Evolutionary conservation across 2,888 invertebrate species (phyloP), one percentile per base, ranked within the genome.

Genomic region (Aspidiotus destructor): DNA sequence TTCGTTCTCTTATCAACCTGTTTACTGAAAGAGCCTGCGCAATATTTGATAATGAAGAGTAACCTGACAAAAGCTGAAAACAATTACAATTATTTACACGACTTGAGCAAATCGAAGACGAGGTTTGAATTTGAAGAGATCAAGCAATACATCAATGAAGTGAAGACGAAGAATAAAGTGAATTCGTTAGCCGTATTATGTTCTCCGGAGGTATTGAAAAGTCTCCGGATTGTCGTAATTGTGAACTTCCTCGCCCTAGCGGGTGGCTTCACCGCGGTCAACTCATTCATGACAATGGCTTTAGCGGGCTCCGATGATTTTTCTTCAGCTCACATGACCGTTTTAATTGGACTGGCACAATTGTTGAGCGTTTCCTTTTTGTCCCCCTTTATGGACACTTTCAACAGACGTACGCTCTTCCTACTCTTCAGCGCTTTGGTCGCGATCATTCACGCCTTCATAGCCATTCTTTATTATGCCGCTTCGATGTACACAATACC

Each of bases 1-100:
- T 2, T 54, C 15, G 17, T 16, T 2, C 6, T 54, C 13, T 9
- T 9, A 13, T 54, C 55, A 17, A 17, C 55, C n/a, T 67, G 71
- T 16, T 71, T 71, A 15, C 69, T 73, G 62, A 69, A 55, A 52
- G 73, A 73, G 67, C 70, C 73, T 8, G 72, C 73, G 0, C 70
- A 72, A 42, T 72, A 61, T 60, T 69, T 73, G 5, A 60, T 73
- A n/a, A 68, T 64, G 54, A 54, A 41, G 11, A 69, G 70, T 11
- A 52, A 68, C 54, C 41, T 69, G 70, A 67, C 71, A 1, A 67
- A 13, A 42, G 55, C 55, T 9, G 17, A n/a, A 54, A 54, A 15
- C 1, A 15, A n/a, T 8, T 54, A 16, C n/a, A 2, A 13, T 9
- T 54, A 17, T 15, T 54, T 54, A 28, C 28, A 28, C 28, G 28